A percentile compares a stretch with the other conserved stretches of the same genome.
Evolutionary conservation across 2,888 invertebrate species (phyloP).

Genomic region (Nebria salina): DNA sequence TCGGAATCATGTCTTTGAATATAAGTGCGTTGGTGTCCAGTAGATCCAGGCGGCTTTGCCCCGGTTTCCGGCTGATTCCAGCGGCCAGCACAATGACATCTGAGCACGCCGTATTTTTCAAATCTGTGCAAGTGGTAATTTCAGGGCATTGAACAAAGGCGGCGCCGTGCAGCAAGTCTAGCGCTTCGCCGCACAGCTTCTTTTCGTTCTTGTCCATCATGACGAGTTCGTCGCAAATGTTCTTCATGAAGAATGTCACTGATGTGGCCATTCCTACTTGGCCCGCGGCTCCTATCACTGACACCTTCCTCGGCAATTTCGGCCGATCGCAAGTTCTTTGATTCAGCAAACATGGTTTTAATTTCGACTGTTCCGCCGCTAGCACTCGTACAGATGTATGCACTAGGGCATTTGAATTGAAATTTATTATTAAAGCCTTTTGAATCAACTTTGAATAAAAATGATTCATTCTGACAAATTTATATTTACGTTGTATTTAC

Average conservation of each 20-base stretch:
- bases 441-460: not conserved
- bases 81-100: conserved; percentile 90
- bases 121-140: conserved; percentile 78
- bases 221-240: conserved; percentile 22
- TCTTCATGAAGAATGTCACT: not conserved
- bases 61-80: conserved; percentile 82
- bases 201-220: conserved; percentile 12
- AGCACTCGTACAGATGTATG: not conserved
- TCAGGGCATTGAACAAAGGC: conserved; percentile 83
- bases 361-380: not conserved
- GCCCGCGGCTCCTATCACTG: conserved; percentile 28
- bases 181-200: conserved; percentile 81
- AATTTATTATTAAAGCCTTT: not conserved
- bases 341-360: not conserved
- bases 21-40: conserved; percentile 75
- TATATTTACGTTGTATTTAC: no score
- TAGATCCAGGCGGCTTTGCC: conserved; percentile 84
- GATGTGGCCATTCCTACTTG: not conserved
- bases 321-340: not conserved
- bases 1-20: conserved; percentile 66
- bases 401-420: not conserved
- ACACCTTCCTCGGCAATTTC: conserved; percentile 8
- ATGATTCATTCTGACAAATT: no score
- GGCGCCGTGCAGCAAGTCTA: conserved; percentile 91
- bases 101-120: conserved; percentile 77